Conservation (phyloP, 2,888 invertebrate genomes). For the Andrena minutula region DNA sequence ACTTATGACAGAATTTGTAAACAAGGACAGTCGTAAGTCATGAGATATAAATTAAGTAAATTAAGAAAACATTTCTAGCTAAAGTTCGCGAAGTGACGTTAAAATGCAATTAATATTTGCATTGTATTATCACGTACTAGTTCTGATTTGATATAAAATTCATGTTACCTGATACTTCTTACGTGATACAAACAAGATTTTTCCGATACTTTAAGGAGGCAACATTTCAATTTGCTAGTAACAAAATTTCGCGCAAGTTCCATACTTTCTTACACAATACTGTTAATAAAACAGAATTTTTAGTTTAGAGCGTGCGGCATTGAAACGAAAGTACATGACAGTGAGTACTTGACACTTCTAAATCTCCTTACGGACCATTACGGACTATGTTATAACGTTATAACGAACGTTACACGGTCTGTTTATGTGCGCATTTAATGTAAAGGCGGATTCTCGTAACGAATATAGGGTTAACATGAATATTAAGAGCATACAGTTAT, state of each 20-base stretch:
- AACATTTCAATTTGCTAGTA: conserved; percentile 66
- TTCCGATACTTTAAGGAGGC: conserved; percentile 75
- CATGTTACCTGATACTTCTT: conserved; percentile 80
- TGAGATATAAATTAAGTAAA: neutral
- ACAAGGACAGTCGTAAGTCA: neutral
- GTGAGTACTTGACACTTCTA: conserved; percentile 61
- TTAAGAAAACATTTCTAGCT: neutral
- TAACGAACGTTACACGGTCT: conserved; percentile 54
- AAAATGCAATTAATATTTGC: neutral
- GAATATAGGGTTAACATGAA: neutral
- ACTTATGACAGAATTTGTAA: neutral
- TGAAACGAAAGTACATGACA: conserved; percentile 34
- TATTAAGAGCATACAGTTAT: neutral
- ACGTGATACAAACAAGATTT: conserved; percentile 75
- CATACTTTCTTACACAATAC: conserved; percentile 63
- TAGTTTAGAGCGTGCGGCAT: conserved; percentile 39
- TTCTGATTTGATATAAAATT: conserved; percentile 53
- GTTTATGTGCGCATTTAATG: conserved; percentile 47
- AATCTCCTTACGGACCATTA: conserved; percentile 42
- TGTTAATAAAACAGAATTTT: conserved; percentile 4
- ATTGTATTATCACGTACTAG: neutral
- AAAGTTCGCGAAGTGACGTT: neutral
- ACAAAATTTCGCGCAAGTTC: conserved; percentile 73
- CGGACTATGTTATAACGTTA: conserved; percentile 34
- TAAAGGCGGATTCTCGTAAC: conserved; percentile 29